These are phyloP conservation scores for Imbricaverruca yamaguchii DNA, from an alignment of 2,888 invertebrate genomes.

Conservation along the genomic window DNA sequence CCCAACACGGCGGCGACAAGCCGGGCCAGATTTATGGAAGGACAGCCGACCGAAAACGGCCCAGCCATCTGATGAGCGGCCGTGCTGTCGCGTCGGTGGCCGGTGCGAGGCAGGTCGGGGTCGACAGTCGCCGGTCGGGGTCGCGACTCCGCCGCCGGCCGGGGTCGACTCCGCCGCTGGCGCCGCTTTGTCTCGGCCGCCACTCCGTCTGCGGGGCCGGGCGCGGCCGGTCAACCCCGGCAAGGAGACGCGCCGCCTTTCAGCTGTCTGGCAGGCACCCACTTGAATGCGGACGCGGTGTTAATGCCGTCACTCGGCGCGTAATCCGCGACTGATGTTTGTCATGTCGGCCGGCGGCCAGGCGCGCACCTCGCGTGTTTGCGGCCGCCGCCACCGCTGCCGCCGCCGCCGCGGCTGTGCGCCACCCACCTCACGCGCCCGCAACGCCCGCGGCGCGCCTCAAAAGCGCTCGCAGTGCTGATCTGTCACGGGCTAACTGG, in stretches of 20 bases:
- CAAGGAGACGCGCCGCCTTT: too few species aligned
- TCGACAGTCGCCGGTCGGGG: too few species aligned
- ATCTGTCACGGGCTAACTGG: conserved; percentile 10
- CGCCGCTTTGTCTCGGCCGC: too few species aligned
- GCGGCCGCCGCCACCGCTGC: not conserved
- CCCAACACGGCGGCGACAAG: not conserved
- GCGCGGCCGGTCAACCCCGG: too few species aligned
- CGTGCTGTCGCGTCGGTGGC: too few species aligned
- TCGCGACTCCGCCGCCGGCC: too few species aligned
- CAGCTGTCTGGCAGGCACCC: too few species aligned
- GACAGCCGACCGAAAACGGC: not conserved
- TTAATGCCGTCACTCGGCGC: not conserved
- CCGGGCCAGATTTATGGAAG: not conserved
- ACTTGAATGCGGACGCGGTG: not conserved
- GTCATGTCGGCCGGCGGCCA: not conserved
- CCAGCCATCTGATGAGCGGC: too few species aligned
- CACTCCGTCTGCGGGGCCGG: too few species aligned
- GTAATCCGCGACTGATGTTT: not conserved
- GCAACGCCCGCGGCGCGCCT: not conserved
- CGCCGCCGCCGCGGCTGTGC: not conserved
- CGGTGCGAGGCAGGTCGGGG: too few species aligned
- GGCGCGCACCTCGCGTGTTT: not conserved
- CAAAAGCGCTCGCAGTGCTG: not conserved
- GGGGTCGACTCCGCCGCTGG: too few species aligned
- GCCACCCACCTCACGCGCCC: not conserved